Conservation (phyloP, 2,888 invertebrate species). For the Spodoptera exigua region DNA sequence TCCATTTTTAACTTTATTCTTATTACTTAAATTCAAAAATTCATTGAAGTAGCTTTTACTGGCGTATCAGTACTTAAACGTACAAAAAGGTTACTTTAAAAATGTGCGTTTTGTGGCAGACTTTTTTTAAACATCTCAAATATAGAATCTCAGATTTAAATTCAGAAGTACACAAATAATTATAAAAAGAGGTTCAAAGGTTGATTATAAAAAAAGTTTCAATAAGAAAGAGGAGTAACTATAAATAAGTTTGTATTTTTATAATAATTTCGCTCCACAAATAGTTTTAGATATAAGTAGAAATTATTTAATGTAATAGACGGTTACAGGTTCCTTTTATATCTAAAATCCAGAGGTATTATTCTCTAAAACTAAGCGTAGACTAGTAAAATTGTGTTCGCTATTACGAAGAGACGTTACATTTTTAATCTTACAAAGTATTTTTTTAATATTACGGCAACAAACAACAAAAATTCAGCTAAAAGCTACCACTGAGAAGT, state of each 20-base stretch:
- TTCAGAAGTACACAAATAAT: constrained; percentile 18
- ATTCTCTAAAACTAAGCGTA: constrained; percentile 73
- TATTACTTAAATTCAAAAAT: too few relatives aligned
- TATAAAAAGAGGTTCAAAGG: too few relatives aligned
- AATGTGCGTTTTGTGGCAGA: constrained; percentile 32
- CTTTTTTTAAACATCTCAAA: constrained; percentile 14
- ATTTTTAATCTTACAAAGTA: constrained; percentile 48
- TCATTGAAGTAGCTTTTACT: too few relatives aligned
- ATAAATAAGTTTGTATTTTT: constrained; percentile 6
- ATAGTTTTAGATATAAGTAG: constrained; percentile 11
- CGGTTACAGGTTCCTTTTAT: constrained; percentile 52
- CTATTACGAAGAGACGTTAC: constrained; percentile 63
- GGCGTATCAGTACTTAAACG: constrained; percentile 25
- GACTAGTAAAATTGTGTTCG: constrained; percentile 84
- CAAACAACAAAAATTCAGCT: constrained; percentile 72
- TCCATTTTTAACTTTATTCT: too few relatives aligned
- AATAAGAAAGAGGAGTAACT: too few relatives aligned
- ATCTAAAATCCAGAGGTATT: constrained; percentile 80
- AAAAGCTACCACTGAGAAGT: constrained; percentile 67
- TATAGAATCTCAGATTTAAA: constrained; percentile 19
- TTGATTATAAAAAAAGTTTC: too few relatives aligned
- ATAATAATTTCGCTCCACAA: constrained; percentile 22
- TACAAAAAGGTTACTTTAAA: constrained; percentile 37
- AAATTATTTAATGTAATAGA: constrained; percentile 37
- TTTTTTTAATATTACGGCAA: constrained; percentile 65